Base-by-base conservation (phyloP, 1,140 invertebrate species). In the Lethocerus indicus region DNA sequence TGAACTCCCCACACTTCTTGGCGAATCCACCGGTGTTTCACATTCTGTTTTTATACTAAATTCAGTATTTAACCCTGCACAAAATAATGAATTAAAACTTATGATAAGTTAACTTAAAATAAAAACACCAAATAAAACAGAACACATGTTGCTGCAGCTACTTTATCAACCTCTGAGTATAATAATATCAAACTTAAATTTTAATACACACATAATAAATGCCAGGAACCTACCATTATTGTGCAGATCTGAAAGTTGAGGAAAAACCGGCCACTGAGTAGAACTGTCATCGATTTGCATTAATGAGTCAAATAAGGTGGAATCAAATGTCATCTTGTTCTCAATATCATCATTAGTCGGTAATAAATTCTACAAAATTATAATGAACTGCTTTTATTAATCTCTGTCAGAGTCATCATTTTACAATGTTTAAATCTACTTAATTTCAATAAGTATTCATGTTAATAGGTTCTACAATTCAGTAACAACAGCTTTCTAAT, bases 231-330 rank as follows among this genome's bases (percentile, higher is more conserved):
- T 36, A 28, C 45, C 27, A 36, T 20, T 35, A 1, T 29, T 23
- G 37, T 36, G 24, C 13, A 28, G 43, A 28, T 28, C 24, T 1
- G 27, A 45, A 14, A 45, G 43, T 45, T 26, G 29, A 36, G 45
- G 27, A 35, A 47, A 47, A 12, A 47, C 45, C 12, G 27, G 27
- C 25, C 45, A 32, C 18, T 47, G 27, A 12, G n/a, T 21, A 14
- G 29, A 28, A 26, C 40, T 47, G 26, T 51, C 50, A 12, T 51
- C 47, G 3, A 16, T 24, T 21, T 46, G 18, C 21, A 51, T 44
- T 7, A 51, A 28, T 14, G 50, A 51, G 21, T 51, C 50, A 23
- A 51, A 29, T 23, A 51, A 41, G 16, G 43, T 13, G 20, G 26
- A 36, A 27, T 51, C 50, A 20, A 51, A 36, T 9, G 37, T 18